Base-by-base conservation (phyloP, 1,140 invertebrate genomes). In the Mamestra configurata region DNA sequence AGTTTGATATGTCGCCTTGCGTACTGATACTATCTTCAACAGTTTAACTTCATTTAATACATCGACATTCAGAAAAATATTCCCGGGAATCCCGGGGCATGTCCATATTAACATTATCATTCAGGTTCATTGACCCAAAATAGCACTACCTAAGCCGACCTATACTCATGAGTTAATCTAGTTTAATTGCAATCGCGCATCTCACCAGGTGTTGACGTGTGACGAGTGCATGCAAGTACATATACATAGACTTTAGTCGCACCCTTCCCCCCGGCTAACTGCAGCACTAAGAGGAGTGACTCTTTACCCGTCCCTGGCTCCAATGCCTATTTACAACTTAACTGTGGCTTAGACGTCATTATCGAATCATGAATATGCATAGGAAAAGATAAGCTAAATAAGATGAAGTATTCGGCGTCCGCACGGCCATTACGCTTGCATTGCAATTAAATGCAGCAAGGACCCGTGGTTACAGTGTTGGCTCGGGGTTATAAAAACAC, bases 371-470 rank as follows among this genome's bases (percentile, higher is more conserved):
- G 84, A 86, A 86, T 85, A 87, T 85, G 82, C 79, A 82, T 71
- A 37, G 77, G 37, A 79, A 72, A 72, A 55, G 84, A 84, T 83
- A 87, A 85, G 79, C 79, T 81, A 73, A 86, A 80, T 72, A 80
- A 82, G 79, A 87, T 88, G 82, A 84, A 82, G 81, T 82, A 78
- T 79, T 82, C 73, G 79, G 75, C 55, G 71, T 82, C 57, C 61
- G 77, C 79, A 53, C 55, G 70, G 79, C 77, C 80, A 90, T 84
- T 83, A 80, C 71, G 73, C 61, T 80, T 31, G 79, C 64, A 82
- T 77, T 83, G 88, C 84, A 90, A 88, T 88, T 88, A 89, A 86
- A 86, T 88, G 85, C 79, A 46, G 81, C 85, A 86, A 89, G 86
- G 86, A 86, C 81, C 59, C 77, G 83, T 72, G 55, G 75, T 87